These are phyloP conservation scores for Ochropleura plecta DNA, from an alignment of 2,888 invertebrate species.

Conservation along the genomic window DNA sequence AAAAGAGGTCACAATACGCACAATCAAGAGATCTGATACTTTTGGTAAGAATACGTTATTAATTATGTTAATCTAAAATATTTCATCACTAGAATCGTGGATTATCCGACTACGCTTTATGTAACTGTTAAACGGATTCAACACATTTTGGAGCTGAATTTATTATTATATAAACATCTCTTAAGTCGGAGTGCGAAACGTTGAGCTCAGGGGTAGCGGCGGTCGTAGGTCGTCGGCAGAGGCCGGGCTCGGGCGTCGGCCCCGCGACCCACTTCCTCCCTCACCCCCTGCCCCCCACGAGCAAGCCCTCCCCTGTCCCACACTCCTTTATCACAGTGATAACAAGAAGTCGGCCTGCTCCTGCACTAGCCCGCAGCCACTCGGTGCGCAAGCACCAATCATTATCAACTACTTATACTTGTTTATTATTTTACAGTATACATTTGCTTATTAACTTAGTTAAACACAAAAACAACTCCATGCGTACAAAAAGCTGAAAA, in stretches of 20 bases:
- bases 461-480: slow-evolving; percentile 34
- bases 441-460: background rate
- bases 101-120: slow-evolving; percentile 23
- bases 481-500: slow-evolving; percentile 34
- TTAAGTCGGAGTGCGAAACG: slow-evolving; percentile 71
- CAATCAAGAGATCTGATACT: background rate
- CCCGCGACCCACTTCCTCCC: slow-evolving; percentile 86
- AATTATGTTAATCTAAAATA: background rate
- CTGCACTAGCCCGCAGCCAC: slow-evolving; percentile 56
- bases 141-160: slow-evolving; percentile 37
- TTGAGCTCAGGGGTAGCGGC: slow-evolving; percentile 76
- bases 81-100: background rate
- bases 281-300: slow-evolving; percentile 68
- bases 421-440: slow-evolving; percentile 14
- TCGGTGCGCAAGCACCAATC: slow-evolving; percentile 51
- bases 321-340: slow-evolving; percentile 83
- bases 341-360: slow-evolving; percentile 76
- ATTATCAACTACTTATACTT: slow-evolving; percentile 42
- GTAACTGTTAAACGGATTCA: slow-evolving; percentile 32
- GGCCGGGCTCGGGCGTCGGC: slow-evolving; percentile 86
- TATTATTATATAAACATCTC: slow-evolving; percentile 59
- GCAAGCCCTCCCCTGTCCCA: slow-evolving; percentile 71
- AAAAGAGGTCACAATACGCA: background rate
- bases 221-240: slow-evolving; percentile 79
- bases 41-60: background rate